phyloP scores from a whole-genome alignment of 2,797 vertebrate species.

The Tapera naevia region DNA sequence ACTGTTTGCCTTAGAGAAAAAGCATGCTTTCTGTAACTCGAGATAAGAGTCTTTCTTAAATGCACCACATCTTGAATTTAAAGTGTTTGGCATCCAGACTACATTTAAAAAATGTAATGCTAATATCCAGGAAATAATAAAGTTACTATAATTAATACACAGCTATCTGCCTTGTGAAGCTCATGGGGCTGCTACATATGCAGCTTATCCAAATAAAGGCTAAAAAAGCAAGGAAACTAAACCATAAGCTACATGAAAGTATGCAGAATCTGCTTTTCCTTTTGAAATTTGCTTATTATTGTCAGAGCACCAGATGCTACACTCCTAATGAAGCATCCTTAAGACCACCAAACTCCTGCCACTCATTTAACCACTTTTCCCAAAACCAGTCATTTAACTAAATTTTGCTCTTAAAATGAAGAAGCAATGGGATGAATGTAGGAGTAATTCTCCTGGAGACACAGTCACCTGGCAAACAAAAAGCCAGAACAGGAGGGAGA shows the following conservation, averaged over 20 bases:
- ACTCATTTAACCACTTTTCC: background rate
- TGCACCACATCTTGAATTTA: slow-evolving; percentile 62
- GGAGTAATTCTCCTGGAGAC: accelerated
- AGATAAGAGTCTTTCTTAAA: slow-evolving; percentile 59
- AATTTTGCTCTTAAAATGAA: background rate
- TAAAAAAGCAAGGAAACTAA: slow-evolving; percentile 36
- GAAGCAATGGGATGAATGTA: background rate
- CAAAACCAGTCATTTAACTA: background rate
- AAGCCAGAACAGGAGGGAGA: background rate
- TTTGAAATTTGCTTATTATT: background rate
- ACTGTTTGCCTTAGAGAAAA: slow-evolving; percentile 46
- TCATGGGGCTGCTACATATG: slow-evolving; percentile 6
- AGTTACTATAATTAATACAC: slow-evolving; percentile 23
- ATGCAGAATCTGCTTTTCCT: slow-evolving; percentile 32
- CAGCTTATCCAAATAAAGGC: background rate
- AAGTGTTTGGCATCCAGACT: slow-evolving; percentile 66
- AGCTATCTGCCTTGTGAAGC: slow-evolving; percentile 20
- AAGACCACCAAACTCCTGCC: background rate
- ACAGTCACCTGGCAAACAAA: background rate
- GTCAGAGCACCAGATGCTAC: background rate
- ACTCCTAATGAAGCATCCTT: background rate
- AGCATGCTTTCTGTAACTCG: slow-evolving; percentile 42
- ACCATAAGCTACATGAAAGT: slow-evolving; percentile 6
- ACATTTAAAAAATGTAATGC: slow-evolving; percentile 44
- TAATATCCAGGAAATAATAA: slow-evolving; percentile 63